Conservation (phyloP, 2,797 vertebrate species). For the Anguilla megastoma region DNA sequence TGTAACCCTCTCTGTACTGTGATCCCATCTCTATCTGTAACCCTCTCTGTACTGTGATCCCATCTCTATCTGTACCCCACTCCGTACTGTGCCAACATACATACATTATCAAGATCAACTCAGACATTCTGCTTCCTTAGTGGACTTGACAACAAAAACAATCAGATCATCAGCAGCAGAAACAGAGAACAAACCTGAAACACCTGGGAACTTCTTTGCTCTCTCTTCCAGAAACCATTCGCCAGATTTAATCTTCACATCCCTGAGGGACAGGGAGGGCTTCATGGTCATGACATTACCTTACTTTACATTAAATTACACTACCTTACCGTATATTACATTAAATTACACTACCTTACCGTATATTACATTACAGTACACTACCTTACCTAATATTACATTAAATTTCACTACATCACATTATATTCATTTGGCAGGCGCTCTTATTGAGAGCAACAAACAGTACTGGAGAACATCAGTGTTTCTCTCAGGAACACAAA, state of each 20-base stretch:
- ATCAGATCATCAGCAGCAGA: not conserved
- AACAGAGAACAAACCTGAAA: constrained; percentile 69
- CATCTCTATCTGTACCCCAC: no score
- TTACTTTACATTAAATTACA: not conserved
- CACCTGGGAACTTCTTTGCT: constrained; percentile 82
- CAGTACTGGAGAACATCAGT: no score
- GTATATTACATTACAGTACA: no score
- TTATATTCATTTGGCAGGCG: no score
- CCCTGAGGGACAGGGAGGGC: constrained; percentile 68
- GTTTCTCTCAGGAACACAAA: no score
- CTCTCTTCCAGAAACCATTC: constrained; percentile 91
- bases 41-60: no score
- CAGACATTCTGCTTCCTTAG: not conserved
- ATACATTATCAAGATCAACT: not conserved
- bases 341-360: no score
- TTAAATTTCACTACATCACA: no score
- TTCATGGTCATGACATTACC: not conserved
- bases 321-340: no score
- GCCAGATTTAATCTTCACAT: constrained; percentile 85
- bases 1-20: no score
- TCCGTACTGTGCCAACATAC: not conserved
- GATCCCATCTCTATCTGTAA: no score
- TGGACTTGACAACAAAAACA: not conserved
- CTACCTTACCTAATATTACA: not conserved
- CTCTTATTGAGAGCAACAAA: no score